Evolutionary conservation across 23 tunicate species (phyloP), one percentile per base, ranked within the genome.

Genomic region (Styela clava): DNA sequence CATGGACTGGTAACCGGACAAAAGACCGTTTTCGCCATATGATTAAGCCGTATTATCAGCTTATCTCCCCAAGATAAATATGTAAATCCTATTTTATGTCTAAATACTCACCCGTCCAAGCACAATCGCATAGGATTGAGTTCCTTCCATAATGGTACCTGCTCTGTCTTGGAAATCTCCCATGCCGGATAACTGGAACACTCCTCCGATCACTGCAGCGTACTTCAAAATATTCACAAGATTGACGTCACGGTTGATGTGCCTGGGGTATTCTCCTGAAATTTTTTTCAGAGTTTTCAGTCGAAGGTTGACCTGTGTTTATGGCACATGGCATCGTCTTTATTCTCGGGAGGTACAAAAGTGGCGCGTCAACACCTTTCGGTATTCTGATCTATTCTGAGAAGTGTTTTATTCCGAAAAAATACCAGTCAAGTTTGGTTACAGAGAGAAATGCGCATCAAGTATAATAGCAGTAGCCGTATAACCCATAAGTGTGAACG

Each of bases 91-190:
- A n/a, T n/a, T n/a, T n/a, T n/a, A 24, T 65, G 56, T 5, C 12
- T 44, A 5, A 44, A 67, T 67, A 71, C 87, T 82, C 33, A 91
- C 97, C 69, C 97, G 44, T 28, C 90, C 89, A 28, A 91, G 80
- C 16, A 91, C 85, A 18, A 91, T 72, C 1, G 97, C 97, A 63
- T 82, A 91, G 2, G 97, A 91, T 78, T 86, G 80, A 3, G 97
- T 74, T 56, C 97, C 97, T 9, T 91, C 84, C 97, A 91, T 85
- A 1, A 91, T 62, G 31, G 71, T 82, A 22, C 83, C 61, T 12
- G 9, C 56, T 35, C 87, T 78, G 69, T 71, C 29, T 27, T 31
- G 35, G 87, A 91, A 82, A 62, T 91, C 97, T 18, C 63, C 52
- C 24, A 20, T 68, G 5, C 97, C 97, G 31, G 85, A 34, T 69